Evolutionary conservation across 2,797 vertebrate genomes (phyloP).

Genomic region (Adelosebastes latens): DNA sequence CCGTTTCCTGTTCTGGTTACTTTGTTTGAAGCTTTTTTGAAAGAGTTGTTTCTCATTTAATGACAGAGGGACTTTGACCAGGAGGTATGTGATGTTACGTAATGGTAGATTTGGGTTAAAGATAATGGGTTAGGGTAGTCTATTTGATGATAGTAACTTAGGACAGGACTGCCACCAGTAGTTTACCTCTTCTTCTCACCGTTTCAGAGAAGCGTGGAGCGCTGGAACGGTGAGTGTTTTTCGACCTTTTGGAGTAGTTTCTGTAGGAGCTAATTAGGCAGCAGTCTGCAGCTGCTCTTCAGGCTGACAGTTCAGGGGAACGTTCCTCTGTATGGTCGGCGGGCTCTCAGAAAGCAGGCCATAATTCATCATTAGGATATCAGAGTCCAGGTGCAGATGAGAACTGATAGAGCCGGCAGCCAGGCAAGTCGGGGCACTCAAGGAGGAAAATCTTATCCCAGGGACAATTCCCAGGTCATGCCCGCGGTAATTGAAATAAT

Average conservation of each 20-base stretch:
- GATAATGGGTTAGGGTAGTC: not conserved
- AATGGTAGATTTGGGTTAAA: not conserved
- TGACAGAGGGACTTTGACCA: not conserved
- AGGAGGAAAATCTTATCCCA: conserved; percentile 96
- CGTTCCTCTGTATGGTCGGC: conserved; percentile 87
- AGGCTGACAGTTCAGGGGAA: conserved; percentile 89
- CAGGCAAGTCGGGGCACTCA: conserved; percentile 87
- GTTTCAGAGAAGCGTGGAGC: not conserved
- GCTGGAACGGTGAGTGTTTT: conserved; percentile 20
- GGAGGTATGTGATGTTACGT: not conserved
- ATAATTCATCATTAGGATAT: conserved; percentile 99
- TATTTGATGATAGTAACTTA: not conserved
- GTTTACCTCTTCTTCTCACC: not conserved
- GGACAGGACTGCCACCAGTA: not conserved
- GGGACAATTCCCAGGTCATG: conserved; percentile 93
- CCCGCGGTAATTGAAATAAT: conserved; percentile 96
- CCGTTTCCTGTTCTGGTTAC: not conserved
- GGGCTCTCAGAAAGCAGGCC: conserved; percentile 87
- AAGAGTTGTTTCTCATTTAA: not conserved
- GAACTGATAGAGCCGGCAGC: conserved; percentile 94
- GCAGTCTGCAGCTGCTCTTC: conserved; percentile 85
- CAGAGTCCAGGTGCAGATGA: conserved; percentile 98
- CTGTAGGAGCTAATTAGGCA: conserved; percentile 86
- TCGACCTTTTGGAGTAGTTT: conserved; percentile 22
- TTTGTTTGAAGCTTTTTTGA: conserved; percentile 1